Base-by-base conservation (phyloP, 2,113 vertebrate species). In the Alethe castanea region DNA sequence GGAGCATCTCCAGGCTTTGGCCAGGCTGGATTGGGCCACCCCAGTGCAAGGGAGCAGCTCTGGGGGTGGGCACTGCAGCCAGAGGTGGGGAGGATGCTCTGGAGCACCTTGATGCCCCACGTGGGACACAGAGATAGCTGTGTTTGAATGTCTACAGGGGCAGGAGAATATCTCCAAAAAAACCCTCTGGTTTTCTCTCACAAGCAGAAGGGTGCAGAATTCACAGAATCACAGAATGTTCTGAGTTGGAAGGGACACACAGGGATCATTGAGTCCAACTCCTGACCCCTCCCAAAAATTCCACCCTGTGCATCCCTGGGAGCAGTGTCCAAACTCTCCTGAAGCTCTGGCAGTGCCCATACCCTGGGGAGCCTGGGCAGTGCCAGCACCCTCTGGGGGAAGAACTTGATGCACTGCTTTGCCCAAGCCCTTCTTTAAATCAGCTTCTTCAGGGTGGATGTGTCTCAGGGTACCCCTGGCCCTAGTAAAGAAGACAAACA, bases 291-390 rank as follows among this genome's bases (percentile, higher is more conserved):
- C 29, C 7, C 33, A 73, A 1, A 14, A 47, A 61, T 5, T 20
- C 47, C 29, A 31, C 9, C 40, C 40, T 67, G 33, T 0, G 33
- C 26, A 56, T 19, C 26, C 40, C 54, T 54, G 7, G 1, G 4
- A 40, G 19, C 0, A 0, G 0, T 76, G 40, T 33, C n/a, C 54
- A 47, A 67, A 47, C 0, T 0, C 29, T 26, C 20, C 79, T 42
- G 17, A 47, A 74, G 61, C 70, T 81, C 28, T 40, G 69, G 19
- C 28, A 0, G 4, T 22, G 78, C 0, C 70, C 69, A n/a, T 52
- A n/a, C 38, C 33, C 45, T 60, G 69, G n/a, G 31, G 24, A 81
- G 28, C n/a, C 53, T 67, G 47, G 5, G 9, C 53, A 60, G 29
- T 47, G 61, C 70, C 35, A 20, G 6, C 40, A 54, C 62, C 38